Conservation (phyloP, 2,113 vertebrate species). For the Riparia riparia region DNA sequence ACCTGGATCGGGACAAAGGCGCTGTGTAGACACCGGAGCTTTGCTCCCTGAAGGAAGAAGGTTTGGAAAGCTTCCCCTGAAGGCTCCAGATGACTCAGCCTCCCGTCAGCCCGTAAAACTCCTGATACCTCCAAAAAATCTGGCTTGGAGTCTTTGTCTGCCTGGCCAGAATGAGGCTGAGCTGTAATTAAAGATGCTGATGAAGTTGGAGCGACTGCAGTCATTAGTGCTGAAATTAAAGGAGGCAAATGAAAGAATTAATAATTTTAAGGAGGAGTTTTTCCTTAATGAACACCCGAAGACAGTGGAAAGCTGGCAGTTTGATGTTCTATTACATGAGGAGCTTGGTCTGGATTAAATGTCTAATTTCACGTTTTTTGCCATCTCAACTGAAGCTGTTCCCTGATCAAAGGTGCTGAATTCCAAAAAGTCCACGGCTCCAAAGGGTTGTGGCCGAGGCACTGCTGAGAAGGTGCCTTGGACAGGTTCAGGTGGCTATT, state of each 20-base stretch:
- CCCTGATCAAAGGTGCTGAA: background rate
- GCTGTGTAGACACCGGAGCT: background rate
- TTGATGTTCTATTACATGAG: background rate
- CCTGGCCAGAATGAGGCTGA: background rate
- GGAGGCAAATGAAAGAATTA: background rate
- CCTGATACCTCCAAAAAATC: background rate
- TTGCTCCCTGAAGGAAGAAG: background rate
- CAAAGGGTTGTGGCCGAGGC: background rate
- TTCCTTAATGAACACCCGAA: background rate
- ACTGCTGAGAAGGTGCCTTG: background rate
- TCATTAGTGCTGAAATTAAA: slow-evolving; percentile 44
- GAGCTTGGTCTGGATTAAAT: background rate
- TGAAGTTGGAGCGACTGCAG: background rate
- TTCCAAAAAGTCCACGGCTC: background rate
- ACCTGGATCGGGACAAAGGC: background rate
- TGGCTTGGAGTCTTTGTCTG: background rate
- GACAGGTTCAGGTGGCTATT: background rate
- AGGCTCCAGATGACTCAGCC: background rate
- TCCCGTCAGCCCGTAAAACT: background rate
- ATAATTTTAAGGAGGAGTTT: background rate
- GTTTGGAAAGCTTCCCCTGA: background rate
- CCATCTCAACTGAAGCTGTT: background rate
- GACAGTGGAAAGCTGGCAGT: background rate
- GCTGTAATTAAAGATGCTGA: slow-evolving; percentile 22
- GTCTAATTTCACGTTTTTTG: background rate